Base-by-base conservation (phyloP, 2,888 invertebrate species). In the Serripes groenlandicus region DNA sequence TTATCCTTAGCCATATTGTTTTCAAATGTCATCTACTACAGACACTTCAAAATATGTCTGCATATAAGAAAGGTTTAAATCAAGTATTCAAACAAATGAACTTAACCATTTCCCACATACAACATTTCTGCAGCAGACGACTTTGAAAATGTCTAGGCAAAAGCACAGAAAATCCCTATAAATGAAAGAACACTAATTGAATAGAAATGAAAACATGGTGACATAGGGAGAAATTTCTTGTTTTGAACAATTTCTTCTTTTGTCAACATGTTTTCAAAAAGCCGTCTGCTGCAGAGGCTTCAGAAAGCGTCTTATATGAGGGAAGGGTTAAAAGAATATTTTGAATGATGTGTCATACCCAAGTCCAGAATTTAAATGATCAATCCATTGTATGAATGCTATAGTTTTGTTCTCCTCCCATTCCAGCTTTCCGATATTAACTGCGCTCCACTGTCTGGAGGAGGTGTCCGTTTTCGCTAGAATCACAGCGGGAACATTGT, bases 311-410 rank as follows among this genome's bases (percentile, higher is more conserved):
- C 42, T 11, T 42, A n/a, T 42, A 15, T 42, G 42, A 11, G 42
- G 42, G 7, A 42, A 42, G 15, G 42, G 42, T 7, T 42, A 11
- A n/a, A n/a, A n/a, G n/a, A n/a, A n/a, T n/a, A n/a, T n/a, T n/a
- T n/a, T n/a, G n/a, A n/a, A n/a, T n/a, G n/a, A n/a, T n/a, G n/a
- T n/a, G n/a, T n/a, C n/a, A n/a, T 71, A 81, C 81, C 81, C 75
- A 7, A 37, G 23, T 49, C 78, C 78, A 7, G 78, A 54, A 34
- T 85, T 76, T 23, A 85, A 62, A 70, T 85, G 66, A 30, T 82
- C 75, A 56, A 93, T 92, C 94, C 94, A 94, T 77, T 93, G 92
- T 35, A 94, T 94, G 4, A 94, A 89, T 5, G 94, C 94, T 9
- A 94, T 92, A 7, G 92, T 88, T 56, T 89, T 84, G 64, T 92